Evolutionary conservation across 2,888 invertebrate genomes (phyloP).

Genomic region (Rhyacophila evoluta): DNA sequence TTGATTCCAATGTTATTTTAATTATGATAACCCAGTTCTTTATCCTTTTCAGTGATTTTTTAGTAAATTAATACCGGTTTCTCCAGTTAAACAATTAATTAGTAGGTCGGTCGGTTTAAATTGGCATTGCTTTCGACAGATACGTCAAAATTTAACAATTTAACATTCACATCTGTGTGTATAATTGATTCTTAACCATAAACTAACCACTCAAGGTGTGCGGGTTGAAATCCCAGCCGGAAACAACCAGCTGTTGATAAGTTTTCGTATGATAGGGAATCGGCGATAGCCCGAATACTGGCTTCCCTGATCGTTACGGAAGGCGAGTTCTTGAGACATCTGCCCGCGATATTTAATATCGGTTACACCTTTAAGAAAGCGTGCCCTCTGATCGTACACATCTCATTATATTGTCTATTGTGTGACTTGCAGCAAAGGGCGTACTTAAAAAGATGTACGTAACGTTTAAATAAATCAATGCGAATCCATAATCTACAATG

Average conservation of each 20-base stretch:
- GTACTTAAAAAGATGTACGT: not conserved
- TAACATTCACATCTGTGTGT: too few relatives aligned
- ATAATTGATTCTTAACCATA: too few relatives aligned
- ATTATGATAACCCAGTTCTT: too few relatives aligned
- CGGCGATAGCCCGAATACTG: not conserved
- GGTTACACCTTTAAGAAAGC: not conserved
- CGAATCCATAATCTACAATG: too few relatives aligned
- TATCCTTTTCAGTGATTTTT: too few relatives aligned
- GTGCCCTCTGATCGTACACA: not conserved
- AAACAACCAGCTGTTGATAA: not conserved
- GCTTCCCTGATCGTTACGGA: not conserved
- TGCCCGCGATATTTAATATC: not conserved
- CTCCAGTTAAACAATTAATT: too few relatives aligned
- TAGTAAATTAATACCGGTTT: too few relatives aligned
- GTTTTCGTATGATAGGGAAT: not conserved
- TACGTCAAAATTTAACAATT: too few relatives aligned
- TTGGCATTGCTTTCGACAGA: too few relatives aligned
- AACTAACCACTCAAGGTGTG: not conserved
- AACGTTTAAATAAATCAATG: too few relatives aligned
- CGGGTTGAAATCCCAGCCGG: not conserved
- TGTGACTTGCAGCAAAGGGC: not conserved
- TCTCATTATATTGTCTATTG: not conserved
- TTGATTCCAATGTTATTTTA: too few relatives aligned
- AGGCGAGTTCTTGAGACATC: not conserved
- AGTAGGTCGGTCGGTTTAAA: too few relatives aligned